phyloP scores from a whole-genome alignment of 2,888 invertebrate species.

The Cactoblastis cactorum region DNA sequence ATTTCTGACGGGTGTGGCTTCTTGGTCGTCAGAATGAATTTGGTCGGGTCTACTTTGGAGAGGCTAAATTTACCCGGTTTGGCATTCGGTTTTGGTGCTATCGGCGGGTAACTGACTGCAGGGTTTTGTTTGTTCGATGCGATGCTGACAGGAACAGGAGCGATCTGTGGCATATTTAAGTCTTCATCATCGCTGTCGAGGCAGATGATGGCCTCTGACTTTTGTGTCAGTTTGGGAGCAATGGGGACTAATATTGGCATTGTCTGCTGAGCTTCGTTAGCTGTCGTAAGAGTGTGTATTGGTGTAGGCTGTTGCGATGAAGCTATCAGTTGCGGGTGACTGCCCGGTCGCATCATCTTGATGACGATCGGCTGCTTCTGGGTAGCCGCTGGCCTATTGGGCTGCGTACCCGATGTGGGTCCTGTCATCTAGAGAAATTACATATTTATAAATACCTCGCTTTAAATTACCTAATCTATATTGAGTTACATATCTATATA shows the following conservation, averaged over 20 bases:
- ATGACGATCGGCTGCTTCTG: neutral
- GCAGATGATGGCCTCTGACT: slow-evolving; percentile 38
- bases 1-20: slow-evolving; percentile 7
- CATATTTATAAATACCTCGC: too few species aligned
- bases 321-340: neutral
- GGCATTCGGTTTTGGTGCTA: neutral
- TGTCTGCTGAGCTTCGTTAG: neutral
- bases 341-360: neutral
- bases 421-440: neutral
- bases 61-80: neutral
- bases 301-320: neutral
- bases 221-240: neutral
- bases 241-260: neutral
- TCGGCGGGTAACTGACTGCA: neutral
- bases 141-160: neutral
- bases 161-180: neutral
- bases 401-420: neutral
- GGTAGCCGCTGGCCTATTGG: neutral
- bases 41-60: neutral
- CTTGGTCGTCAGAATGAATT: slow-evolving; percentile 2
- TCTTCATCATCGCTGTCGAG: slow-evolving; percentile 66
- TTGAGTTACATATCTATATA: too few species aligned
- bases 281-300: neutral
- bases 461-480: too few species aligned
- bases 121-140: neutral